Evolutionary conservation across 2,113 vertebrate genomes (phyloP).

Genomic region (Panthera uncia): DNA sequence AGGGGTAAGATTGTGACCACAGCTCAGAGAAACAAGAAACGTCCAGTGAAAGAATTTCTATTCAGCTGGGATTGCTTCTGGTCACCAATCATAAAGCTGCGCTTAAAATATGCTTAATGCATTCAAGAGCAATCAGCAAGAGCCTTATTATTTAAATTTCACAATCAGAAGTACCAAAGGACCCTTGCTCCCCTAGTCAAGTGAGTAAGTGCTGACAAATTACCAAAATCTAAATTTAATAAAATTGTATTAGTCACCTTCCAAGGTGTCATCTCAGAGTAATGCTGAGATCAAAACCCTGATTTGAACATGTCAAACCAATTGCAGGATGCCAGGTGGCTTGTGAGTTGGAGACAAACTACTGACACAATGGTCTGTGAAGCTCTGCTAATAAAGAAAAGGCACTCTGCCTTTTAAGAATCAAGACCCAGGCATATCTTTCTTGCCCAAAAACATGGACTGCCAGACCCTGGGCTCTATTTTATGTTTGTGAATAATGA

Average conservation of each 20-base stretch:
- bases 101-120: slow-evolving; percentile 52
- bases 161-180: slow-evolving; percentile 33
- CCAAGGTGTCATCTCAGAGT: slow-evolving; percentile 43
- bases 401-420: background rate
- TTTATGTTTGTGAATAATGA: background rate
- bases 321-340: slow-evolving; percentile 21
- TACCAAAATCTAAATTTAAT: slow-evolving; percentile 72
- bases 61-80: slow-evolving; percentile 20
- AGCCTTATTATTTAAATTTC: slow-evolving; percentile 28
- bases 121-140: slow-evolving; percentile 48
- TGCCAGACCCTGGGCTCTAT: background rate
- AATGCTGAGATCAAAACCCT: slow-evolving; percentile 60
- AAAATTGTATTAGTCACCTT: slow-evolving; percentile 58
- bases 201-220: slow-evolving; percentile 61
- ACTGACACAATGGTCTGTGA: background rate
- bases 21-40: background rate
- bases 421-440: background rate
- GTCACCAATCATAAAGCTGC: background rate
- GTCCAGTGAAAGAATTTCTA: slow-evolving; percentile 16
- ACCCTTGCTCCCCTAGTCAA: slow-evolving; percentile 57
- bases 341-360: slow-evolving; percentile 35
- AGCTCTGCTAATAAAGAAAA: background rate
- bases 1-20: background rate
- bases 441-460: background rate
- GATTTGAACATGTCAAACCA: slow-evolving; percentile 49